Base-by-base conservation (phyloP, 1,140 invertebrate species). In the Hyles vespertilio region DNA sequence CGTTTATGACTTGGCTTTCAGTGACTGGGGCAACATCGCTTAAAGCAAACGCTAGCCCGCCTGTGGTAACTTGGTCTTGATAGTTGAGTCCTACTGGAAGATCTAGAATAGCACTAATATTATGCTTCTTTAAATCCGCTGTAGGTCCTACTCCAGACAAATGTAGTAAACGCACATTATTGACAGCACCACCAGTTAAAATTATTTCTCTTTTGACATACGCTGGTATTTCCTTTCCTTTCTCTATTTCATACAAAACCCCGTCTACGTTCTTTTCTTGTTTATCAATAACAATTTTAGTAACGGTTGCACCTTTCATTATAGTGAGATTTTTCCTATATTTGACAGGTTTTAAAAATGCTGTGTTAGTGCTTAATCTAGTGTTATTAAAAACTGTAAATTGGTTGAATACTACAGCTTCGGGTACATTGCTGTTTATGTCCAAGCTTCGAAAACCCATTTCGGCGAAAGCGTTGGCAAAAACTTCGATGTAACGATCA, bases 61-160 rank as follows among this genome's bases (percentile, higher is more conserved):
- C 89, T 60, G 88, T 59, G 53, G 81, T 72, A 0, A 93, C 74
- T 71, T 95, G 94, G 73, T 95, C 94, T 75, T 93, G 92, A 54
- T 93, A 89, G 73, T 92, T 92, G 43, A 90, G 58, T 5, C 93
- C 93, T 3, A 93, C 92, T 0, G 91, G 90, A 54, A 94, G 90
- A 76, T 94, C 89, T 2, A 83, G 65, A 2, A 93, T 45, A 0
- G 84, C 65, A 3, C 89, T 78, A 33, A 94, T 92, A 12, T 90
- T 90, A 33, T 92, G 70, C 60, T 92, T 84, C 36, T 91, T 69
- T 3, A 97, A 74, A 67, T 96, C 92, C 22, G 92, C 75, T 55
- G 89, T 91, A 5, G 93, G 94, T 32, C 94, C 94, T 44, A 95
- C 91, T 10, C 94, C 94, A 22, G 93, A 94, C 1, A 95, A 70